Conservation (phyloP, 23 tunicate genomes). For the Ciona savignyi region DNA sequence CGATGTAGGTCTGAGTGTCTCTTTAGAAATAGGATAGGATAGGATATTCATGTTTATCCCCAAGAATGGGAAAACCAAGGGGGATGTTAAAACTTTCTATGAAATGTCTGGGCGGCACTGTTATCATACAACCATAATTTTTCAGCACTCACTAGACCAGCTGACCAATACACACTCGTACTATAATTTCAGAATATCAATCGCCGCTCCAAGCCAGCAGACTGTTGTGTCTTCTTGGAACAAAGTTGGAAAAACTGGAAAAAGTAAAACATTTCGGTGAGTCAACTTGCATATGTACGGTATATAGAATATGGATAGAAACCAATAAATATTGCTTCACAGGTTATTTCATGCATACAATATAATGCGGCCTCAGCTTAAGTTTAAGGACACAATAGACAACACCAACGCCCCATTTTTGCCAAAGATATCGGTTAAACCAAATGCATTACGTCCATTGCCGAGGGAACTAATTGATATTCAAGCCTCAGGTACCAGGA, state of each 20-base stretch:
- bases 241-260: constrained; percentile 30
- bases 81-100: too few species aligned
- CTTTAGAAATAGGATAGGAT: too few species aligned
- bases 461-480: constrained; percentile 37
- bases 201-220: neutral
- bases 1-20: neutral
- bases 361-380: constrained; percentile 73
- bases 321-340: neutral
- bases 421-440: constrained; percentile 64
- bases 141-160: too few species aligned
- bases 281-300: neutral
- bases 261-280: constrained; percentile 48
- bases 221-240: constrained; percentile 86
- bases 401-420: constrained; percentile 82
- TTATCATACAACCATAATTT: too few species aligned
- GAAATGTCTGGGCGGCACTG: too few species aligned
- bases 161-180: too few species aligned
- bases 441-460: constrained; percentile 63
- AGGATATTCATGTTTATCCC: too few species aligned
- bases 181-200: too few species aligned
- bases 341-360: constrained; percentile 65
- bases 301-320: neutral
- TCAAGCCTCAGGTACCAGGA: constrained; percentile 15
- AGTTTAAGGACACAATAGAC: constrained; percentile 76
- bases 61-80: too few species aligned